These are phyloP conservation scores for Gymnocypris eckloni DNA, from an alignment of 2,797 vertebrate genomes.

Conservation along the genomic window DNA sequence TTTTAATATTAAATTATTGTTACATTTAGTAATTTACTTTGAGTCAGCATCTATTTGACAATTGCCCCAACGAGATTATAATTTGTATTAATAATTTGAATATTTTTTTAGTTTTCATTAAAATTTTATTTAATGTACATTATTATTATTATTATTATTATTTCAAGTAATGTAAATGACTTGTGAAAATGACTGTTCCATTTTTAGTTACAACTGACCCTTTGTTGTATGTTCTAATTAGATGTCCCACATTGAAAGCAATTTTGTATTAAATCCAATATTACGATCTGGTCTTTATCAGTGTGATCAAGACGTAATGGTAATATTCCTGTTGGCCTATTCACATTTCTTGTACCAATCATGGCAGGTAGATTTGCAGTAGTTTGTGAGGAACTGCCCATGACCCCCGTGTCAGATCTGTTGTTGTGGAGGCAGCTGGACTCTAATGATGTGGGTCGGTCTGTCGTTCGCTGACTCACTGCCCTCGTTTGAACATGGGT, in stretches of 20 bases:
- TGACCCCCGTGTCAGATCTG: neutral
- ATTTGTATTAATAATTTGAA: too few relatives aligned
- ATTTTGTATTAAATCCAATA: neutral
- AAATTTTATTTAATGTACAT: too few relatives aligned
- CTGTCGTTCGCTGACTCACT: conserved; percentile 22
- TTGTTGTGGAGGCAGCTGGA: conserved; percentile 31
- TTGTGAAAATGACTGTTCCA: neutral
- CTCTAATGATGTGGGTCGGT: conserved; percentile 26
- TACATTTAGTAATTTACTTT: too few relatives aligned
- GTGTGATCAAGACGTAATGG: neutral
- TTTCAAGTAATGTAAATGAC: too few relatives aligned
- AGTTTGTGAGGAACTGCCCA: neutral
- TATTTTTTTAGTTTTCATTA: too few relatives aligned
- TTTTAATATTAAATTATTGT: too few relatives aligned
- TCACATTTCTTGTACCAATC: neutral
- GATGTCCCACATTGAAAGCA: neutral
- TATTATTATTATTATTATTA: too few relatives aligned
- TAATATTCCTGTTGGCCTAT: neutral
- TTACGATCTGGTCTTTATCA: neutral
- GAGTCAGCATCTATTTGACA: too few relatives aligned
- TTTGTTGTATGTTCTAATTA: neutral
- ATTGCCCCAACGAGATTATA: too few relatives aligned
- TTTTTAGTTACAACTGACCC: neutral
- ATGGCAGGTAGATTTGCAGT: neutral
- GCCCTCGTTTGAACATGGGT: conserved; percentile 19